Percentiles rank a stretch among this genome's conserved stretches.
phyloP scores from a whole-genome alignment of 2,797 vertebrate genomes.

The Cyprinodon diabolis region DNA sequence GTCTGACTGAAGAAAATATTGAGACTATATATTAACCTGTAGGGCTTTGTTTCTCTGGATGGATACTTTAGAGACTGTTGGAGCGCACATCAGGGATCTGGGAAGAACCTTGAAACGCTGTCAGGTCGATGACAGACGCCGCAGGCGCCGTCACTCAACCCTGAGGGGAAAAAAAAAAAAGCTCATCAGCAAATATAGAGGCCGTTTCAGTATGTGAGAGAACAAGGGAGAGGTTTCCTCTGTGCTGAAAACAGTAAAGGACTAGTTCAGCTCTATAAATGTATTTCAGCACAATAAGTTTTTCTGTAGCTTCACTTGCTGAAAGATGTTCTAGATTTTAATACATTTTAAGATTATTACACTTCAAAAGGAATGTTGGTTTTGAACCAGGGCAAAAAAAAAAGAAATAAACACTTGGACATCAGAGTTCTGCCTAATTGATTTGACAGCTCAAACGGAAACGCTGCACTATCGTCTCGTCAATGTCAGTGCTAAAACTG shows the following conservation, averaged over 20 bases:
- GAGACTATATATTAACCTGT: conserved; percentile 45
- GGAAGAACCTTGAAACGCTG: conserved; percentile 54
- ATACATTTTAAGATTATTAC: neutral
- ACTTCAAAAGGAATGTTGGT: neutral
- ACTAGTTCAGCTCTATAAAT: conserved; percentile 14
- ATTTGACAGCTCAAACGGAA: neutral
- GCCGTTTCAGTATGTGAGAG: conserved; percentile 33
- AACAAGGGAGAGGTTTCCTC: conserved; percentile 16
- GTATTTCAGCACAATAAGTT: neutral
- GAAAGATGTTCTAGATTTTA: conserved; percentile 1
- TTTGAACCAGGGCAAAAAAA: neutral
- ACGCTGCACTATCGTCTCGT: neutral
- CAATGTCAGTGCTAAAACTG: neutral
- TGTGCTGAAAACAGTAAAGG: neutral
- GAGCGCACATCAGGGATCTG: conserved; percentile 44
- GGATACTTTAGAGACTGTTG: conserved; percentile 37
- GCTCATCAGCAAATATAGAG: conserved; percentile 50
- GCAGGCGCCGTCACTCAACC: conserved; percentile 49
- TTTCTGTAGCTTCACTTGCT: neutral
- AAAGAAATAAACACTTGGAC: neutral
- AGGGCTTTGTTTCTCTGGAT: conserved; percentile 43
- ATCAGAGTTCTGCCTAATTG: neutral
- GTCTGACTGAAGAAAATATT: conserved; percentile 54
- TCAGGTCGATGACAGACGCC: conserved; percentile 52
- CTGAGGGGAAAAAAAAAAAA: conserved; percentile 19